These are phyloP conservation scores for Stegastes partitus DNA, from an alignment of 2,113 vertebrate genomes.

Conservation along the genomic window DNA sequence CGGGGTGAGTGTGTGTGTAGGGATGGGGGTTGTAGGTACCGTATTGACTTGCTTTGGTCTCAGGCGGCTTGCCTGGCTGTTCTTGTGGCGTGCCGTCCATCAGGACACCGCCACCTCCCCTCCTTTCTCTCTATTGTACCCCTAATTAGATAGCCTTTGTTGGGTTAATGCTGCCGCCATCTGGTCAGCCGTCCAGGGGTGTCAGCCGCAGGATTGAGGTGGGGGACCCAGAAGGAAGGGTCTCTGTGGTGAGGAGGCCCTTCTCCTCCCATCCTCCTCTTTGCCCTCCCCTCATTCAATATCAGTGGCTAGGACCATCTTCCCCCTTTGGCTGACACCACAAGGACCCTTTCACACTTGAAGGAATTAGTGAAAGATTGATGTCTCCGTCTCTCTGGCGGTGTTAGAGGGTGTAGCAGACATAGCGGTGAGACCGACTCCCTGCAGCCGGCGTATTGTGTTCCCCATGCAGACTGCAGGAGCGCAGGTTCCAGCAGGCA, in stretches of 20 bases:
- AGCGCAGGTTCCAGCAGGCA: constrained; percentile 34
- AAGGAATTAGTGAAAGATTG: constrained; percentile 88
- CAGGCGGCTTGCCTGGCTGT: constrained; percentile 63
- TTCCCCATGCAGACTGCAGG: constrained; percentile 22
- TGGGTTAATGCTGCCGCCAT: constrained; percentile 86
- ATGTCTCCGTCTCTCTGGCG: constrained; percentile 76
- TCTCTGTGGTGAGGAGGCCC: constrained; percentile 52
- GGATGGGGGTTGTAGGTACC: constrained; percentile 63
- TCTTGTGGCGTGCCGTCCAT: constrained; percentile 74
- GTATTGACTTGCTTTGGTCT: constrained; percentile 71
- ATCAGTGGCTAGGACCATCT: constrained; percentile 69
- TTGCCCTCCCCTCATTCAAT: constrained; percentile 71
- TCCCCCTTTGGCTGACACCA: constrained; percentile 75
- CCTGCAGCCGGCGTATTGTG: constrained; percentile 48
- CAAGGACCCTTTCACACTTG: constrained; percentile 86
- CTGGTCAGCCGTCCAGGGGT: constrained; percentile 80
- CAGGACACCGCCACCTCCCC: constrained; percentile 58
- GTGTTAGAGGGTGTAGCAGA: constrained; percentile 57
- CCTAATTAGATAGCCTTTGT: constrained; percentile 89
- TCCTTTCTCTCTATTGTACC: constrained; percentile 80
- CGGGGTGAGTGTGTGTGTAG: constrained; percentile 45
- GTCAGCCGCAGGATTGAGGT: constrained; percentile 59
- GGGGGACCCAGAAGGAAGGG: constrained; percentile 51
- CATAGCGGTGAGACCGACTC: constrained; percentile 56
- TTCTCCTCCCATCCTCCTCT: constrained; percentile 64